Conservation (phyloP, 2,888 invertebrate species). For the Xiphydria camelus region DNA sequence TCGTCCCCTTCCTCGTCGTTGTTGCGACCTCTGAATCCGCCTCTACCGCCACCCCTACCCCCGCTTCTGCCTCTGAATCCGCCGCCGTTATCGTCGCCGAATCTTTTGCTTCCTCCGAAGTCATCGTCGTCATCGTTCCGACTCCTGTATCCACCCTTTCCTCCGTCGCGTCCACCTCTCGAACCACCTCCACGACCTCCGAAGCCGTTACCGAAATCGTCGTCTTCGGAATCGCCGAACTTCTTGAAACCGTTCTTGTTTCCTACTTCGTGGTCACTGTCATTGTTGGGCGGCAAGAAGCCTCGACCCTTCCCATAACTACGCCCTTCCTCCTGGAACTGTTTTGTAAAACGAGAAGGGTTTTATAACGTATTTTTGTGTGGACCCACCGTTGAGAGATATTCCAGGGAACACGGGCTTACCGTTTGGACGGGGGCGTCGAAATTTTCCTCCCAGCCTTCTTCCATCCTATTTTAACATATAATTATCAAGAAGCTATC, state of each 20-base stretch:
- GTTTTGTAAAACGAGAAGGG: background rate
- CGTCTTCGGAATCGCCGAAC: background rate
- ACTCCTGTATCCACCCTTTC: no score
- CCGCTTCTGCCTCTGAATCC: conserved; percentile 3
- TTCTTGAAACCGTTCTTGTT: conserved; percentile 7
- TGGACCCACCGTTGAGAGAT: conserved; percentile 5
- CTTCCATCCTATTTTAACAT: conserved; percentile 9
- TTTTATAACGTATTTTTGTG: conserved; percentile 2
- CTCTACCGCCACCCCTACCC: conserved; percentile 7
- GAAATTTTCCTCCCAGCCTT: conserved; percentile 8
- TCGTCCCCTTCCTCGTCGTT: conserved; percentile 4
- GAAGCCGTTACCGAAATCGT: background rate
- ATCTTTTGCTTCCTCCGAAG: conserved; percentile 12
- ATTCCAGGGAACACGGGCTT: background rate
- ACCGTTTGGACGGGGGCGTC: no score
- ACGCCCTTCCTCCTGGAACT: conserved; percentile 30
- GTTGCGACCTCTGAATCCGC: conserved; percentile 6
- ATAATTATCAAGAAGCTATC: no score
- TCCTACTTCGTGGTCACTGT: conserved; percentile 14
- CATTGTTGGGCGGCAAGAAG: conserved; percentile 13
- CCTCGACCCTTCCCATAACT: conserved; percentile 42
- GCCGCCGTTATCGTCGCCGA: conserved; percentile 19
- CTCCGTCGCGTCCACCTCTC: background rate
- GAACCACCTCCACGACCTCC: background rate
- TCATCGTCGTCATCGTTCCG: background rate